Percentiles rank a stretch among this genome's conserved stretches.
Evolutionary conservation across 2,797 vertebrate species (phyloP).

Genomic region (Manis javanica): DNA sequence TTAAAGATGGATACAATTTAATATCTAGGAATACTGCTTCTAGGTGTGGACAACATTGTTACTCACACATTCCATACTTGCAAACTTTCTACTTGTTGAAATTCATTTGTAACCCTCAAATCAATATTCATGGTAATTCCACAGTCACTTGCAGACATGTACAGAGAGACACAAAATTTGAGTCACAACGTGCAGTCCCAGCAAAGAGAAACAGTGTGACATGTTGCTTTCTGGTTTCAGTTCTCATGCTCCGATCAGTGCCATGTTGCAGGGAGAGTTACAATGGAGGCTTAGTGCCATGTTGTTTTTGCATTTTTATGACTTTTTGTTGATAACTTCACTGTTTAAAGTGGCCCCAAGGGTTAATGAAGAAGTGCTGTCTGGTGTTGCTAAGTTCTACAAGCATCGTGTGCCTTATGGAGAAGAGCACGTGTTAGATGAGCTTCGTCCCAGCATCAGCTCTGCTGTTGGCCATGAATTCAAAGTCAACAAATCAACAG

Average conservation of each 20-base stretch:
- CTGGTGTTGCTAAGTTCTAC: neutral
- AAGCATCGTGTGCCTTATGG: neutral
- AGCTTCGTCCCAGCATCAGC: neutral
- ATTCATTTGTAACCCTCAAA: neutral
- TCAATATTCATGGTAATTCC: neutral
- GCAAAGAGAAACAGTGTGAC: neutral
- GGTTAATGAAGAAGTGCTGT: neutral
- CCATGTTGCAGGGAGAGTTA: no score
- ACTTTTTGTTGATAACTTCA: neutral
- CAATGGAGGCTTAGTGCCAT: neutral
- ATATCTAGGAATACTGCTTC: neutral
- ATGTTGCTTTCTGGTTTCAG: neutral
- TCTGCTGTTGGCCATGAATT: neutral
- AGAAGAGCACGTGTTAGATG: neutral
- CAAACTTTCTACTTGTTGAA: neutral
- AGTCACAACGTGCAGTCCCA: neutral
- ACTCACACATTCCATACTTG: neutral
- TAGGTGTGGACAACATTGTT: neutral
- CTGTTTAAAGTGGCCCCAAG: neutral
- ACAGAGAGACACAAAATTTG: neutral
- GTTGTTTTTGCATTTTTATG: neutral
- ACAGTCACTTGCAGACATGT: neutral
- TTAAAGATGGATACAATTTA: neutral
- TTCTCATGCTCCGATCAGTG: neutral
- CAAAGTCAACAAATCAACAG: neutral